Base-by-base conservation (phyloP, 2,888 invertebrate genomes). In the Endomychus coccineus region DNA sequence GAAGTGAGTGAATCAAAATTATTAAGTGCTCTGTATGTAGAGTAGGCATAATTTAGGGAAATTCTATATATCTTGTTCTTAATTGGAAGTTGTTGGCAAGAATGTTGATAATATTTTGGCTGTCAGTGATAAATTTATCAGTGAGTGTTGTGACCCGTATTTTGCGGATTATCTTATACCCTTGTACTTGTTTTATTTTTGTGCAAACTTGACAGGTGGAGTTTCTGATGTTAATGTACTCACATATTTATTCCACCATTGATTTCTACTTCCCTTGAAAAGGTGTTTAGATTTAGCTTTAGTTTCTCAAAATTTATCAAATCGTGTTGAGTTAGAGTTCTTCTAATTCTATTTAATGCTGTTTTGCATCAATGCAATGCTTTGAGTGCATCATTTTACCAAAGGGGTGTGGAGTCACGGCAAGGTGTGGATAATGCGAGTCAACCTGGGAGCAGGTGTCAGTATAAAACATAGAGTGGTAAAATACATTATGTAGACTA, bases 71-170 rank as follows among this genome's bases (percentile, higher is more conserved):
- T 23, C 4, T 5, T 24, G 9, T 9, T 32, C 11, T 21, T 12
- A 10, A 4, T 32, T 12, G 12, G 7, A 11, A 22, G 23, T 9
- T 12, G 13, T 16, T n/a, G 14, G 27, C 13, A 29, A 28, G 17
- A 28, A 11, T n/a, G n/a, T n/a, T n/a, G n/a, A n/a, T 19, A n/a
- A 34, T 34, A 3, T 27, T 11, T 19, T 34, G 35, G 12, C 34
- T 34, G 19, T 34, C 28, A 4, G 27, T 16, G 35, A 9, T 2
- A 17, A 34, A 24, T 12, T 3, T 4, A 25, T 16, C 3, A 21
- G 33, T n/a, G n/a, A n/a, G n/a, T n/a, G n/a, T 16, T 5, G 33
- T 4, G n/a, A 33, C 11, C 11, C 6, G 6, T 10, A 9, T 10
- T 9, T n/a, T n/a, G n/a, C n/a, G n/a, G n/a, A n/a, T n/a, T n/a